Evolutionary conservation across 2,888 invertebrate genomes (phyloP).

Genomic region (Drosophila melanosoma): DNA sequence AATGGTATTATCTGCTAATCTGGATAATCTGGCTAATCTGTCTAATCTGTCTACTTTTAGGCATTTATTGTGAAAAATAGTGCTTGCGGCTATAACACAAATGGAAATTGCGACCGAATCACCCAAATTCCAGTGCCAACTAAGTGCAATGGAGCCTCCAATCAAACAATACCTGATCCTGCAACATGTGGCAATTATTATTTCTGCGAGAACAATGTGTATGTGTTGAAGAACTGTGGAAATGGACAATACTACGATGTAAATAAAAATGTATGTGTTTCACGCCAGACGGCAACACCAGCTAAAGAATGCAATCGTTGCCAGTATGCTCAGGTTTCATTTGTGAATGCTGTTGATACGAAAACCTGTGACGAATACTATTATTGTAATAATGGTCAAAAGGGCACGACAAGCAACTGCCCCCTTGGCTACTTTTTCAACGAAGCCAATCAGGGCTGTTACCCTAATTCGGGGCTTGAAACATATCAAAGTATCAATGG

Average conservation of each 20-base stretch:
- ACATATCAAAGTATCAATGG: background rate
- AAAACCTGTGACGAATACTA: slow-evolving; percentile 44
- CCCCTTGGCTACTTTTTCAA: slow-evolving; percentile 11
- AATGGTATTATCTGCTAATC: background rate
- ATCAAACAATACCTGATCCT: fast-evolving
- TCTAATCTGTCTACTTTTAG: slow-evolving; percentile 19
- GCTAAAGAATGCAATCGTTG: slow-evolving; percentile 53
- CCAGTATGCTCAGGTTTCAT: slow-evolving; percentile 19
- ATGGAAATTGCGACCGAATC: slow-evolving; percentile 43
- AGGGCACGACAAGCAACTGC: fast-evolving
- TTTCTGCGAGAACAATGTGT: slow-evolving; percentile 13
- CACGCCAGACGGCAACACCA: slow-evolving; percentile 36
- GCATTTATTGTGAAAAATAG: slow-evolving; percentile 5
- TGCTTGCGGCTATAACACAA: background rate
- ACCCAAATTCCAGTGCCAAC: fast-evolving
- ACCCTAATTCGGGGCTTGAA: background rate
- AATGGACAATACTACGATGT: slow-evolving; percentile 15
- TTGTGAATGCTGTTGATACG: slow-evolving; percentile 50
- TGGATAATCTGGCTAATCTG: background rate
- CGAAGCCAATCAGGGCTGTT: slow-evolving; percentile 48
- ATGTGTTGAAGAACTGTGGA: slow-evolving; percentile 13
- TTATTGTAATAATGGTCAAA: slow-evolving; percentile 40
- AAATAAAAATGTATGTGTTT: fast-evolving
- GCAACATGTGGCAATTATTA: slow-evolving; percentile 40
- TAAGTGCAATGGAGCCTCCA: fast-evolving